These are phyloP conservation scores for Catonia carolina DNA, from an alignment of 2,888 invertebrate species.

Conservation along the genomic window DNA sequence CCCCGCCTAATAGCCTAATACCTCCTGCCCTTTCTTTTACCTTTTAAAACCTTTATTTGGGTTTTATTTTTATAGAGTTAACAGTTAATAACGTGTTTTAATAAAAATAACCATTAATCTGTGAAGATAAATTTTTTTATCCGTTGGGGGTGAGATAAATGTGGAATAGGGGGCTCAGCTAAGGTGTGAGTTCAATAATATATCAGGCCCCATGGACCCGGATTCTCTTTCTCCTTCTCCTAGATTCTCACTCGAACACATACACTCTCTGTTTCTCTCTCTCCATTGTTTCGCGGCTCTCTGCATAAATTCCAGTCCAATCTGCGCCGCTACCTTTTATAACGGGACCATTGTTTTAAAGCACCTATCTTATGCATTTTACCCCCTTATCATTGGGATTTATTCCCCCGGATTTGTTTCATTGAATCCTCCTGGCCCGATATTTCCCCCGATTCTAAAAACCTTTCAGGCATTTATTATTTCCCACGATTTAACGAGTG, in stretches of 20 bases:
- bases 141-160: no score
- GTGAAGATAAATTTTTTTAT: no score
- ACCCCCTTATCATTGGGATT: conserved; percentile 10
- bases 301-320: conserved; percentile 12
- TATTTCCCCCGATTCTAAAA: background rate
- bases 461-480: conserved; percentile 33
- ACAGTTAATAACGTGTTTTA: conserved; percentile 13
- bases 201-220: no score
- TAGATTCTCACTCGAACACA: background rate
- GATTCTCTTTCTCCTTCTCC: no score
- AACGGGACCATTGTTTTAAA: conserved; percentile 12
- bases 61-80: conserved; percentile 8
- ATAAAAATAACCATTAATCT: conserved; percentile 12
- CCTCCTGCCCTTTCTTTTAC: no score
- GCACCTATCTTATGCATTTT: conserved; percentile 10
- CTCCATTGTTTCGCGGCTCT: conserved; percentile 10
- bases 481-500: conserved; percentile 8
- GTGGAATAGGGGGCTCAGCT: no score
- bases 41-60: no score
- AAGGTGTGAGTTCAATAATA: no score
- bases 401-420: conserved; percentile 11
- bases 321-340: conserved; percentile 11
- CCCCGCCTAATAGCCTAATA: no score
- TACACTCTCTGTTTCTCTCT: background rate
- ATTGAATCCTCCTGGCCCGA: conserved; percentile 6